Conservation (phyloP, 2,888 invertebrate genomes). For the Euspilapteryx auroguttella region DNA sequence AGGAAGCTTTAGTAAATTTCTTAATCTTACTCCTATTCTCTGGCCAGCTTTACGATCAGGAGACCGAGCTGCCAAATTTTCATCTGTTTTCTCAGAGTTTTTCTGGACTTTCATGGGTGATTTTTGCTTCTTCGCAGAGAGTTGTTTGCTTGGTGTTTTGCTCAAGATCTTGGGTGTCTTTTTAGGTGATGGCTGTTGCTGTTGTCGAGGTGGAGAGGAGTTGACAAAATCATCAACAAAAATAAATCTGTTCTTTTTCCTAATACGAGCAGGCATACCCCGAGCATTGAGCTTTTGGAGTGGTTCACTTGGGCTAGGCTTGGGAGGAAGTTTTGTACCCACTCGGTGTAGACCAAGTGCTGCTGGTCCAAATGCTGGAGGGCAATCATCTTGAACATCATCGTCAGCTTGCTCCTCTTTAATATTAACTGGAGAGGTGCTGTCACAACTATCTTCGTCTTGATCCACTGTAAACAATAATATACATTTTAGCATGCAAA, state of each 20-base stretch:
- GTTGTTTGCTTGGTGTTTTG: constrained; percentile 37
- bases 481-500: too few relatives aligned
- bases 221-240: constrained; percentile 89
- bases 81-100: constrained; percentile 39
- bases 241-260: constrained; percentile 87
- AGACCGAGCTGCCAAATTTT: constrained; percentile 47
- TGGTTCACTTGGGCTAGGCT: constrained; percentile 71
- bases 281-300: constrained; percentile 82
- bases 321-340: constrained; percentile 73
- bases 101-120: constrained; percentile 58
- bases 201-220: constrained; percentile 70
- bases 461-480: too few relatives aligned
- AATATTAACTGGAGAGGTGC: constrained; percentile 24
- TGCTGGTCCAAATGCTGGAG: constrained; percentile 76
- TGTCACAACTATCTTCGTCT: constrained; percentile 31
- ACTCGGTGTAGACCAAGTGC: constrained; percentile 81
- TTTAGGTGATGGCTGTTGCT: constrained; percentile 73
- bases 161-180: constrained; percentile 63
- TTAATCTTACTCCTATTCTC: constrained; percentile 82
- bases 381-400: constrained; percentile 68
- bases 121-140: constrained; percentile 48
- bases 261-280: constrained; percentile 88
- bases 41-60: constrained; percentile 87
- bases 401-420: constrained; percentile 65
- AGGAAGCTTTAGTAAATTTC: constrained; percentile 93